Percentiles rank a stretch among this genome's conserved stretches.
Conservation (phyloP, 2,797 vertebrate genomes). For the Lacerta agilis region DNA sequence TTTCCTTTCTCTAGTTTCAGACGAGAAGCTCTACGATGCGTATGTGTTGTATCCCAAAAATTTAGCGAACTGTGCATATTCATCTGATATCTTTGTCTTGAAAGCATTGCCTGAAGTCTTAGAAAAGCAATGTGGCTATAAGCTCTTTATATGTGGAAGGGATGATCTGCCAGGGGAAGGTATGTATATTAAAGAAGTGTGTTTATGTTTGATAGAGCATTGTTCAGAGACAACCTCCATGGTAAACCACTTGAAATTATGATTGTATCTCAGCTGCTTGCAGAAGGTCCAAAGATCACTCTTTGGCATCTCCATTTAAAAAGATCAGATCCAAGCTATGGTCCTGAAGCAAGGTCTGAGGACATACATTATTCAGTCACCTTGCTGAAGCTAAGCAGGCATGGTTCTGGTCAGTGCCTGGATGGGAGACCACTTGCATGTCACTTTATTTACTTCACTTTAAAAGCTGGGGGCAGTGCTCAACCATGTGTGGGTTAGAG, state of each 20-base stretch:
- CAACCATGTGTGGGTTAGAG: background rate
- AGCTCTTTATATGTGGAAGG: constrained; percentile 88
- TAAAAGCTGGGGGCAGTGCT: background rate
- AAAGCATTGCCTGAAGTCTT: constrained; percentile 87
- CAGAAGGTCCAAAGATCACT: background rate
- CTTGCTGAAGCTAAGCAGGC: too few relatives aligned
- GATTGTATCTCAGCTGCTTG: background rate
- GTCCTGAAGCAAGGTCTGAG: background rate
- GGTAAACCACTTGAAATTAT: background rate
- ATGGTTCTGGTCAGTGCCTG: background rate
- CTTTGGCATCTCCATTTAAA: background rate
- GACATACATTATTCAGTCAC: background rate
- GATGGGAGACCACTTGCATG: background rate
- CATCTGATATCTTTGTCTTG: constrained; percentile 85
- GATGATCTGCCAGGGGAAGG: constrained; percentile 89
- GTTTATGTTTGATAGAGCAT: background rate
- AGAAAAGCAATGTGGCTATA: constrained; percentile 88
- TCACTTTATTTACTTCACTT: background rate
- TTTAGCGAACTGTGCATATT: constrained; percentile 68
- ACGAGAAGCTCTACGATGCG: constrained; percentile 90
- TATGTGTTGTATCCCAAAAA: constrained; percentile 87
- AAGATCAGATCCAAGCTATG: background rate
- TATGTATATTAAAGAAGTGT: constrained; percentile 62
- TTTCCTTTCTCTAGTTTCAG: constrained; percentile 76
- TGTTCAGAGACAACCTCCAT: background rate